Base-by-base conservation (phyloP, 92 coral and sea anemone genomes). In the Porites lobata region DNA sequence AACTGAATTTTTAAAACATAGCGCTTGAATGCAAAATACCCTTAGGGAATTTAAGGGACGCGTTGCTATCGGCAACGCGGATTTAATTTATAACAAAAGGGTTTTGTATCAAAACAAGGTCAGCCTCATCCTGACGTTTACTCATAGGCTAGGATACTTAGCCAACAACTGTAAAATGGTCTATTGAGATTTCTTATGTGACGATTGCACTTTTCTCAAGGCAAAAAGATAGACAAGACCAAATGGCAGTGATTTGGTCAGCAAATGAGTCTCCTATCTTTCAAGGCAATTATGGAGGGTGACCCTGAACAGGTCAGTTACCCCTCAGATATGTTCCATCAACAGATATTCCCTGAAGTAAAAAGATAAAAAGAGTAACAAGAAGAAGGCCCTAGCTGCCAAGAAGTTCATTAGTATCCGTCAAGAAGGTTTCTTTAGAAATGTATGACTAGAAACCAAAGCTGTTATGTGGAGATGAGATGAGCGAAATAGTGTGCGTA, bases 301-400 rank as follows among this genome's bases (percentile, higher is more conserved):
- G 63, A 78, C 18, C 15, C 26, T n/a, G 24, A 50, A 52, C 8
- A 8, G 82, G 19, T 19, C 32, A 51, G 56, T 22, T 22, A 22
- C 24, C 24, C 8, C 15, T 5, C 47, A 11, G n/a, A 7, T 18
- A 63, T 26, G 8, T 4, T 50, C 62, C 75, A 65, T 67, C 64
- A 66, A 54, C 20, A n/a, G 47, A 21, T 5, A 80, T 63, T 8
- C 63, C 84, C 84, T 80, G 75, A 66, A 57, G 70, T 51, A 79
- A 9, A 65, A 50, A 78, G 29, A 78, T 10, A 13, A 19, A 22
- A 11, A 19, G 2, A 50, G 72, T 50, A 50, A 65, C 59, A 29
- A 66, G 61, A 19, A 52, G 14, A 7, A 14, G 66, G 22, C 26
- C 7, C 63, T 63, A 76, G 79, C 24, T 59, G n/a, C 9, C 38